Evolutionary conservation across 2,113 vertebrate species (phyloP), one percentile per base, ranked within the genome.

Genomic region (Gallinago paraguaiae): DNA sequence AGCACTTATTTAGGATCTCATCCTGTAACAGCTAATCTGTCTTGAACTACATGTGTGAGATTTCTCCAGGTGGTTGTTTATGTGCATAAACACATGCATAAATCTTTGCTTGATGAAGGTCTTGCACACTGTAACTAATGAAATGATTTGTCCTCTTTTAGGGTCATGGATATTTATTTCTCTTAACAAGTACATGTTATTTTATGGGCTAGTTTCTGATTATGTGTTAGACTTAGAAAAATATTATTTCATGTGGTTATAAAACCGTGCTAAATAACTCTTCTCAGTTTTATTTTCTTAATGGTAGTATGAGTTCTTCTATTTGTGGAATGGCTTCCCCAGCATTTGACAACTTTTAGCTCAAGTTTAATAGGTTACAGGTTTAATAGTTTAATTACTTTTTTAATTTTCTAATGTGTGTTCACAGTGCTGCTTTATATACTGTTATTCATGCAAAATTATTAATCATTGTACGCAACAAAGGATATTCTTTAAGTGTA

Each of bases 161-260:
- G 39, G 31, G 31, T 75, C 79, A 50, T 20, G 37, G 17, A 17
- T 88, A 56, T 64, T 90, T 89, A 37, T 90, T 86, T 90, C 35
- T 91, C 23, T 87, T 72, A 78, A 64, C 7, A 95, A 56, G 39
- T 68, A 86, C 28, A 35, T 39, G 69, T 69, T 64, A 85, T 69
- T 95, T 91, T 82, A 94, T 85, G 20, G 54, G 30, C 54, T 80
- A 41, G 22, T 87, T 94, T 83, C 46, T 93, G 75, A 78, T 86
- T 93, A 74, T 41, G 15, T 51, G 86, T 92, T 91, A 84, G 56
- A 82, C 64, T 96, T 95, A 86, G 45, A 71, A 93, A 92, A 95
- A 86, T 93, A 90, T 77, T 95, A 81, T 94, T 83, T 79, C 59
- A 48, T 80, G 82, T 92, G 81, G 45, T 76, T 94, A 11, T 89